A percentile compares a stretch with the other conserved stretches of the same genome.
Evolutionary conservation across 2,797 vertebrate species (phyloP).

Genomic region (Eulemur albifrons): DNA sequence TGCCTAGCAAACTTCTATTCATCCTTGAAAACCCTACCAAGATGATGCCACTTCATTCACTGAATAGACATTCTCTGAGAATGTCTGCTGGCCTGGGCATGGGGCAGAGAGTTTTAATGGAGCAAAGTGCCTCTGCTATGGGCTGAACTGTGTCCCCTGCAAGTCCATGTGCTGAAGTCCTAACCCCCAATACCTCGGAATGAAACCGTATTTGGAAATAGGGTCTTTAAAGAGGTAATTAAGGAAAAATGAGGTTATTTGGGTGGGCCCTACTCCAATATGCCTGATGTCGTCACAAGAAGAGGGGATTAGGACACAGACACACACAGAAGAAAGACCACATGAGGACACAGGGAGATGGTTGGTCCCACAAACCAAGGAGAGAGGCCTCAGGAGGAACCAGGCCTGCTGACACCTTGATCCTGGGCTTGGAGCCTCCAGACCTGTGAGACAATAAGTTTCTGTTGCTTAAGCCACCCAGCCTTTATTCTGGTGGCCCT

Average conservation of each 20-base stretch:
- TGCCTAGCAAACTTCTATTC: background rate
- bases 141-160: background rate
- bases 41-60: background rate
- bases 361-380: background rate
- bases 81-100: background rate
- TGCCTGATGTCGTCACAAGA: background rate
- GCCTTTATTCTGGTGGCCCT: background rate
- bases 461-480: background rate
- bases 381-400: background rate
- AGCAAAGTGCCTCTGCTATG: background rate
- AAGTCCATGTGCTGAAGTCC: background rate
- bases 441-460: background rate
- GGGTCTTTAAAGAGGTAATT: background rate
- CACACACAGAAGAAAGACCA: background rate
- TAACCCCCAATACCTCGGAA: background rate
- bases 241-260: background rate
- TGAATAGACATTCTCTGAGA: background rate
- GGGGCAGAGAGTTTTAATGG: background rate
- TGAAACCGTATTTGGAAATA: background rate
- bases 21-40: background rate
- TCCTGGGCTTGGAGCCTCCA: background rate
- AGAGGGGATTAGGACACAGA: background rate
- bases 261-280: background rate
- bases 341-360: background rate
- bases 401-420: background rate